Percentiles rank a stretch among this genome's conserved stretches.
Conservation (phyloP, 2,113 vertebrate species). For the Hemichromis elongatus region DNA sequence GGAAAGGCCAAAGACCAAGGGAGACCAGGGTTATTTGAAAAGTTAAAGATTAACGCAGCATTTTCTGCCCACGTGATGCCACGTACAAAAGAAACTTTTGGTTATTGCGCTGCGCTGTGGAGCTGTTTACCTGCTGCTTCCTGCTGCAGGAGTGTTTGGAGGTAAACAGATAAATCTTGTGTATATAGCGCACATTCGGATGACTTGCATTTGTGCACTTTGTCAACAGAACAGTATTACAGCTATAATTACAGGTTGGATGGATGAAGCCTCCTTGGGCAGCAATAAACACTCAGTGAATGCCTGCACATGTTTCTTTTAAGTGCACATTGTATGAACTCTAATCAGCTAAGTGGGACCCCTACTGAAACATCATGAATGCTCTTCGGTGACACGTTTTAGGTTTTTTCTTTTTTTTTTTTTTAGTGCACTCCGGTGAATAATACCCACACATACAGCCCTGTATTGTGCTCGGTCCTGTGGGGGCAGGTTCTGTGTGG, state of each 20-base stretch:
- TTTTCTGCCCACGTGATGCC: neutral
- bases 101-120: neutral
- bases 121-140: neutral
- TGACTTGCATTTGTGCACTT: constrained; percentile 49
- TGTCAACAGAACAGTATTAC: constrained; percentile 49
- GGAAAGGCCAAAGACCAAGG: neutral
- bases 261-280: neutral
- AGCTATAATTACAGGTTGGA: constrained; percentile 38
- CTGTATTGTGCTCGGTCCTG: neutral
- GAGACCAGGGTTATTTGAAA: neutral
- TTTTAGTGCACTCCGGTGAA: neutral
- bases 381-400: neutral
- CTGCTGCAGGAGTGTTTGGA: neutral
- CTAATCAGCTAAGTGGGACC: neutral
- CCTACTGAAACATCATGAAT: neutral
- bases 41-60: constrained; percentile 4
- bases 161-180: neutral
- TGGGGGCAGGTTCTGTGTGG: neutral
- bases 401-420: neutral
- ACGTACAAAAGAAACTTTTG: neutral
- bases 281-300: constrained; percentile 24
- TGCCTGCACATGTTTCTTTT: neutral
- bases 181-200: constrained; percentile 4
- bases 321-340: neutral
- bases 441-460: neutral